Base-by-base conservation (phyloP, 2,113 vertebrate species). In the Nannospalax galili region DNA sequence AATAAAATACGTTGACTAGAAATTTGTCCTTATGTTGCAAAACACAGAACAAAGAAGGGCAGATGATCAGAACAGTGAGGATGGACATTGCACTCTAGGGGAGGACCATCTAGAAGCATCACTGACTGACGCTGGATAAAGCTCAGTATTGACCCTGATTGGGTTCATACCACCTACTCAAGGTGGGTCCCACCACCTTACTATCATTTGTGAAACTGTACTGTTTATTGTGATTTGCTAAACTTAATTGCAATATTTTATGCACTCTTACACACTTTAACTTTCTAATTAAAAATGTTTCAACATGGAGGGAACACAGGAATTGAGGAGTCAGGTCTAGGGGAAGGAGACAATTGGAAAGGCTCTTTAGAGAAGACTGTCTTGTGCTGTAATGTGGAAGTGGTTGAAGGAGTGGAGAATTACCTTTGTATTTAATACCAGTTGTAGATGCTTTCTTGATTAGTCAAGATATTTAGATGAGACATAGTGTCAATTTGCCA, bases 91-190 rank as follows among this genome's bases (percentile, higher is more conserved):
- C 45, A 52, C 30, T 6, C 12, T 12, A 64, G 28, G 19, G 17
- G 52, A 45, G 45, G 2, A 40, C 60, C 11, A 52, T 0, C 22
- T 6, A 15, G 30, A 7, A 4, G 3, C 4, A 4, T 42, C 5
- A 20, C 67, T 82, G 45, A 62, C 45, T 64, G 75, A 60, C 52
- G 30, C 28, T 70, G 58, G 2, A 52, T n/a, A 17, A 30, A 30
- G 1, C 22, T 95, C 77, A 58, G 7, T 1, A n/a, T 91, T 69
- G 56, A 30, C 45, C 16, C 60, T 73, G 15, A 10, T 20, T 24
- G 40, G 28, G 24, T 74, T 86, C 69, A 92, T 3, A 60, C 52
- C 32, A n/a, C n/a, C n/a, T n/a, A n/a, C n/a, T n/a, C n/a, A n/a
- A n/a, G n/a, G 69, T 6, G 5, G 3, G 65, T n/a, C 17, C n/a